Conservation (phyloP, 2,113 vertebrate genomes). For the Clarias magur region DNA sequence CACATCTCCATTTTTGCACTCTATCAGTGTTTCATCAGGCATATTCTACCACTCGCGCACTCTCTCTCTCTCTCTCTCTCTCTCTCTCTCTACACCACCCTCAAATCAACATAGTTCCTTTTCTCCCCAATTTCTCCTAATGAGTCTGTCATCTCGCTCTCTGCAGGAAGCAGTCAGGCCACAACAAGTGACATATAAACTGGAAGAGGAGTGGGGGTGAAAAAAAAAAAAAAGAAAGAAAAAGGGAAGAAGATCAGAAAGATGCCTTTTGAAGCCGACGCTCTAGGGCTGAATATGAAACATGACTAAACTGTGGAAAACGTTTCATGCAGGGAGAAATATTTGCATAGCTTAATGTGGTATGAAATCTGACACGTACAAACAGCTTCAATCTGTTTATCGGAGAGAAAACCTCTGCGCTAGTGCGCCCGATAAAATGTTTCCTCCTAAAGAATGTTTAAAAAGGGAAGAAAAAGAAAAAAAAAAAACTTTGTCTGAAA, state of each 20-base stretch:
- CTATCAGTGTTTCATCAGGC: neutral
- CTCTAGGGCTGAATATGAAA: slow-evolving; percentile 19
- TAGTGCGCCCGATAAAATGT: neutral
- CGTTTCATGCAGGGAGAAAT: slow-evolving; percentile 32
- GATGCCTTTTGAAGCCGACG: neutral
- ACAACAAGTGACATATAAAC: slow-evolving; percentile 26
- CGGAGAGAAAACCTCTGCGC: neutral
- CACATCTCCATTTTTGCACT: neutral
- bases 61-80: neutral
- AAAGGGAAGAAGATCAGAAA: neutral
- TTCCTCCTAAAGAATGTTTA: no score
- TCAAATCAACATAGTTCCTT: slow-evolving; percentile 4
- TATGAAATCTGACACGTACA: slow-evolving; percentile 38
- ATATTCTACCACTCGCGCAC: neutral
- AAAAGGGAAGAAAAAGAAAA: no score
- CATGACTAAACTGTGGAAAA: slow-evolving; percentile 36
- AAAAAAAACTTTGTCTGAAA: neutral
- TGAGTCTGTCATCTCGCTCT: slow-evolving; percentile 3
- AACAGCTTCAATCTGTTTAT: slow-evolving; percentile 36
- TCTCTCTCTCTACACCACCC: neutral
- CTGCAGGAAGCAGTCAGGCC: slow-evolving; percentile 10
- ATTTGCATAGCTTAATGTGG: slow-evolving; percentile 34
- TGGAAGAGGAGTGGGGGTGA: neutral
- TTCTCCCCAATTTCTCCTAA: slow-evolving; percentile 53
- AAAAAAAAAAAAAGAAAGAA: neutral